phyloP scores from a whole-genome alignment of 2,888 invertebrate species.

The Ashinkailepas kermadecensis region DNA sequence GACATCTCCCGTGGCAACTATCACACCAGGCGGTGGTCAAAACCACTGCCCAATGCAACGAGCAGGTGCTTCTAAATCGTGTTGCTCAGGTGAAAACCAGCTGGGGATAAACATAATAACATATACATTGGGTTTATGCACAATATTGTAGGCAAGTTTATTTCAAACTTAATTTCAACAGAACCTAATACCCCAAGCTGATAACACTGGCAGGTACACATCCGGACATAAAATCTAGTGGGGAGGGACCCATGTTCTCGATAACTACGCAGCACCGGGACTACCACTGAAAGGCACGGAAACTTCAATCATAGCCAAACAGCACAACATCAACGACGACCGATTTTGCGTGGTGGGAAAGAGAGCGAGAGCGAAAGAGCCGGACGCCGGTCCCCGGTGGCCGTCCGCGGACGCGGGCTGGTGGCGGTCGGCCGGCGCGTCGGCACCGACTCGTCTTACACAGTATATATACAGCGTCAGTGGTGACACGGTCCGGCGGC shows the following conservation, averaged over 20 bases:
- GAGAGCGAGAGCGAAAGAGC: not conserved
- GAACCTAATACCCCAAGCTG: constrained; percentile 23
- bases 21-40: too few species aligned
- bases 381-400: not conserved
- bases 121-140: not conserved
- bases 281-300: constrained; percentile 22
- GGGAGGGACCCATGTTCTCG: constrained; percentile 18
- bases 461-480: not conserved
- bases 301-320: constrained; percentile 7
- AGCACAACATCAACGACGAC: constrained; percentile 8
- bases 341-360: constrained; percentile 3
- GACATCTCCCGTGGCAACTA: too few species aligned
- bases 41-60: too few species aligned
- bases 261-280: not conserved
- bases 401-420: not conserved
- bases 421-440: not conserved
- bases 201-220: constrained; percentile 19
- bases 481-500: not conserved
- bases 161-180: constrained; percentile 23
- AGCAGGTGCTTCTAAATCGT: too few species aligned
- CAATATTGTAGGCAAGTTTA: constrained; percentile 22
- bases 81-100: too few species aligned
- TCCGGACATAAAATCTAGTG: constrained; percentile 17
- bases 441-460: not conserved
- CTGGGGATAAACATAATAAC: too few species aligned